These are phyloP conservation scores for Dromaius novaehollandiae DNA, from an alignment of 2,113 vertebrate genomes.

Conservation along the genomic window DNA sequence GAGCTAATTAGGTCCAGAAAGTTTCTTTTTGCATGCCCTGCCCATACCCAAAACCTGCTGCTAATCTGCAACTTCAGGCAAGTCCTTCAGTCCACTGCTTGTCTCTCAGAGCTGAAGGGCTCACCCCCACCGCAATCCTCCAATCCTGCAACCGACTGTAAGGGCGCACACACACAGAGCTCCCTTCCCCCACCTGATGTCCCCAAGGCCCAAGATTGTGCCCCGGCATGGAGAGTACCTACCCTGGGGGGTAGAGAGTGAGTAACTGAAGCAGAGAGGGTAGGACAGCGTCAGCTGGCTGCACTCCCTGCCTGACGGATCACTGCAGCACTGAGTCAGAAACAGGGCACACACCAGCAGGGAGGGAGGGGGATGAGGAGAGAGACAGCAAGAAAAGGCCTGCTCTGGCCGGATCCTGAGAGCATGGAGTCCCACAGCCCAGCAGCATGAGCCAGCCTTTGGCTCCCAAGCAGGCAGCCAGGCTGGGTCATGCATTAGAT, in stretches of 20 bases:
- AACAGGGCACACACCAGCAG: not conserved
- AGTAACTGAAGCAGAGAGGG: not conserved
- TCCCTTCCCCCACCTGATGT: not conserved
- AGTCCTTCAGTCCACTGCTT: not conserved
- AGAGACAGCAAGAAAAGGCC: not conserved
- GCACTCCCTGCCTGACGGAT: not conserved
- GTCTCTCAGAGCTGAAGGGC: not conserved
- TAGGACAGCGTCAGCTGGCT: not conserved
- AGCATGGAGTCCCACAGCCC: not conserved
- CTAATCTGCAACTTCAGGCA: too few relatives aligned
- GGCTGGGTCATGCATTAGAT: not conserved
- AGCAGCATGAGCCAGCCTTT: not conserved
- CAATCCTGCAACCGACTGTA: not conserved
- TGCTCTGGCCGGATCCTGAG: not conserved
- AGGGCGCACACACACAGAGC: not conserved
- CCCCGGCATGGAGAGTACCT: not conserved
- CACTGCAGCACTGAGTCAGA: not conserved
- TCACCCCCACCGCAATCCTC: not conserved
- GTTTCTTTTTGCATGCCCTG: not conserved
- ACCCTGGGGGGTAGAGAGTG: too few relatives aligned
- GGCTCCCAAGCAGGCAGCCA: not conserved
- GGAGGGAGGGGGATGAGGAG: not conserved
- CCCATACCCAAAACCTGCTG: too few relatives aligned
- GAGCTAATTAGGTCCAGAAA: not conserved
- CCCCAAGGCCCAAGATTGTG: not conserved